phyloP scores from a whole-genome alignment of 2,797 vertebrate genomes.

The Enteromius fasciolatus region DNA sequence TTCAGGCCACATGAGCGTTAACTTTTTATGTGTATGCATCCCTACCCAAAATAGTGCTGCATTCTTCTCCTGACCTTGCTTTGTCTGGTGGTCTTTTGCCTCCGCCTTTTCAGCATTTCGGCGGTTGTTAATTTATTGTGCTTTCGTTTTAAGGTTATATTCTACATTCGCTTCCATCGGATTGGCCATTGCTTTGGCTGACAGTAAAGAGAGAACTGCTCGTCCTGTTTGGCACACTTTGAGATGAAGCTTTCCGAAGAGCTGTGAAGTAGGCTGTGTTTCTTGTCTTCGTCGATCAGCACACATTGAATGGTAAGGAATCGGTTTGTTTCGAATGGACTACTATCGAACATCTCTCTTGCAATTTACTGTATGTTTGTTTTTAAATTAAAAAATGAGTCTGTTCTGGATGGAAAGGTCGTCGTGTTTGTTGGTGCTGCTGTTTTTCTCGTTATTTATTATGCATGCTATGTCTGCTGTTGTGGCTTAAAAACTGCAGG shows the following conservation, averaged over 20 bases:
- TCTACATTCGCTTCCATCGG: neutral
- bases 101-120: constrained; percentile 61
- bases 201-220: neutral
- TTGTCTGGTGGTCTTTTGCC: constrained; percentile 80
- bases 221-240: neutral
- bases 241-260: neutral
- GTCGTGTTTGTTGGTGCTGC: neutral
- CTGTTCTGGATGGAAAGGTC: neutral
- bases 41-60: constrained; percentile 92
- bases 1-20: constrained; percentile 93
- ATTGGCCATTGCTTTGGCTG: neutral
- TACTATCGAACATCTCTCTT: neutral
- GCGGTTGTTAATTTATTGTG: constrained; percentile 46
- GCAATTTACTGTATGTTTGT: neutral
- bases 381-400: neutral
- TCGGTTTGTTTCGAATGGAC: neutral
- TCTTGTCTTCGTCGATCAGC: neutral
- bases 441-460: neutral
- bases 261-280: constrained; percentile 2
- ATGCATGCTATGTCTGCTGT: neutral
- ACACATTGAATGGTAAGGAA: constrained; percentile 29
- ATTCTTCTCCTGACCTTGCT: constrained; percentile 86
- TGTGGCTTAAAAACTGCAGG: neutral
- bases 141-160: constrained; percentile 37
- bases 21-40: constrained; percentile 99